A percentile compares a stretch with the other conserved stretches of the same genome.
phyloP scores from a whole-genome alignment of 1,140 invertebrate species.

The Oncopeltus fasciatus region DNA sequence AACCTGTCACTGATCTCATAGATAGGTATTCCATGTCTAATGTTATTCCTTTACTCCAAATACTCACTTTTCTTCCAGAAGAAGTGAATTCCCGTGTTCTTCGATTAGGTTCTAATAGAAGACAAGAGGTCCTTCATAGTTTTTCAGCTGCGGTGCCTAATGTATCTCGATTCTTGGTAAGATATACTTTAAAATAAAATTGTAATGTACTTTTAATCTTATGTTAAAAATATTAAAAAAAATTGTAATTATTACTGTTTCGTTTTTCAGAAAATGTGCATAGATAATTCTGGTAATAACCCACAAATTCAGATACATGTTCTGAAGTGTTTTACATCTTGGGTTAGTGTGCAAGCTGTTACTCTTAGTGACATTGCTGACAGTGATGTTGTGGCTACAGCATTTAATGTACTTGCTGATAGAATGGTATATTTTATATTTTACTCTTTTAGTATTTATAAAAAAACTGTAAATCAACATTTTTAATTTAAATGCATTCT shows the following conservation, averaged over 20 bases:
- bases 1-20: constrained; percentile 73
- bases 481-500: no score
- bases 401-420: constrained; percentile 41
- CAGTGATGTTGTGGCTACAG: constrained; percentile 49
- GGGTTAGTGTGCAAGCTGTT: constrained; percentile 58
- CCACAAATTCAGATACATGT: constrained; percentile 42
- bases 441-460: no score
- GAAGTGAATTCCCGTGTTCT: constrained; percentile 75
- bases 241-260: neutral
- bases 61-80: constrained; percentile 88
- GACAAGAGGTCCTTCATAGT: constrained; percentile 66
- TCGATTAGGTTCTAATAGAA: constrained; percentile 76
- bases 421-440: constrained; percentile 27
- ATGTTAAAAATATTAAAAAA: no score
- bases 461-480: no score
- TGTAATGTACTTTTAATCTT: no score
- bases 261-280: constrained; percentile 43
- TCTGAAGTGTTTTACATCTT: constrained; percentile 63
- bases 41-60: constrained; percentile 72
- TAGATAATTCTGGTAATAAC: constrained; percentile 41
- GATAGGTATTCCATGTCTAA: constrained; percentile 45
- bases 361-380: constrained; percentile 45
- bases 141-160: constrained; percentile 48
- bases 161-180: constrained; percentile 59
- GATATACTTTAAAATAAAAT: no score